phyloP scores from a whole-genome alignment of 2,888 invertebrate species.

The Chloromyia formosa region DNA sequence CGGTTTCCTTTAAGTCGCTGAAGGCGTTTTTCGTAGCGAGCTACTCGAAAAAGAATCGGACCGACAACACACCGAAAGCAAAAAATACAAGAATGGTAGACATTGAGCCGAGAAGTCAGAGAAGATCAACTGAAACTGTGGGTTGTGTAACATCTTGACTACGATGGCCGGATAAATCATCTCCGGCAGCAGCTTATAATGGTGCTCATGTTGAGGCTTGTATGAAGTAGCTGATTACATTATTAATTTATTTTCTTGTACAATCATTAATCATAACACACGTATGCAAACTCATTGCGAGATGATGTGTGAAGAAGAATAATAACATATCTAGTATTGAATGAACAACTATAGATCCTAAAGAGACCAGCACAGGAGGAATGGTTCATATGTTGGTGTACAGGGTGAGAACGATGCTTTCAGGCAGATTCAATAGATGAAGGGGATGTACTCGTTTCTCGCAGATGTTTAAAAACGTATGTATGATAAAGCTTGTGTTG shows the following conservation, averaged over 20 bases:
- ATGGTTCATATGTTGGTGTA: no score
- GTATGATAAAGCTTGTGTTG: no score
- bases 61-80: neutral
- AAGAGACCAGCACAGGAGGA: no score
- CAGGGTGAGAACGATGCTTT: no score
- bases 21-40: constrained; percentile 12
- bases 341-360: no score
- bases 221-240: constrained; percentile 59
- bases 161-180: constrained; percentile 26
- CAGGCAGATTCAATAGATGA: no score
- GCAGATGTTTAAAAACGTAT: no score
- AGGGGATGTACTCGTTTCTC: no score
- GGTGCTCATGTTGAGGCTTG: constrained; percentile 43
- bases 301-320: constrained; percentile 28
- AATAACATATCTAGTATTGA: neutral
- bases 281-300: constrained; percentile 31
- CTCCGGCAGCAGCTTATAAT: constrained; percentile 24
- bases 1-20: constrained; percentile 32
- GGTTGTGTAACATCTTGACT: constrained; percentile 28
- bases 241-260: constrained; percentile 63
- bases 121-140: constrained; percentile 31
- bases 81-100: neutral
- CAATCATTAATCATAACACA: constrained; percentile 63
- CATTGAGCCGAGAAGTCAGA: constrained; percentile 3
- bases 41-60: constrained; percentile 21